Base-by-base conservation (phyloP, 2,113 vertebrate species). In the Rhadina sibilatrix region DNA sequence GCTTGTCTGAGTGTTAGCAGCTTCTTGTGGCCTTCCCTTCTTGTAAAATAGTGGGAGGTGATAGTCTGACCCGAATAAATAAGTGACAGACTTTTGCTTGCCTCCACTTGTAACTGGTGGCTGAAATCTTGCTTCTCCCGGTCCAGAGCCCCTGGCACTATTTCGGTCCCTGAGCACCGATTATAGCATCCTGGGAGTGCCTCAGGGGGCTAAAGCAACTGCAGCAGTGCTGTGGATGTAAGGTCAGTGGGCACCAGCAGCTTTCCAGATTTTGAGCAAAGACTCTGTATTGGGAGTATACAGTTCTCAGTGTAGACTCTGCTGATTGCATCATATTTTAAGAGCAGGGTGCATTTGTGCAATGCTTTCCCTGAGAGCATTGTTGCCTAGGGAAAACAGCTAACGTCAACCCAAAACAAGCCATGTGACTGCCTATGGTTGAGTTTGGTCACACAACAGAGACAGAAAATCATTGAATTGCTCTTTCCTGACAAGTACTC, bases 401-500 rank as follows among this genome's bases (percentile, higher is more conserved):
- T 65, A 11, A 20, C 0, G 0, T 49, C 47, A 90, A 47, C 35
- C 64, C 75, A 46, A 44, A 95, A 47, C n/a, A 60, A 71, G 56
- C 52, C n/a, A 22, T 3, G 5, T 75, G 89, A 68, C 76, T 91
- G 89, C 47, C 33, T 83, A 9, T 50, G 50, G 59, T 80, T 95
- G 78, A 33, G 56, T 91, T 92, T 80, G 91, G 83, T 89, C 76
- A 50, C 80, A 83, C 53, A 84, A 30, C 80, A 87, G 87, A 89
- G 74, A 63, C 0, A 2, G 75, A 94, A 93, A 81, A 90, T 72
- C 38, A 61, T 54, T 33, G 91, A 87, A 83, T 90, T 90, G 63
- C 93, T 96, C 91, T 93, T 95, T 89, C 16, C 42, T 96, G 91
- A 91, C 81, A 61, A 94, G 81, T 49, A 76, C 61, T 94, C 22